These are phyloP conservation scores for Chydorus sphaericus DNA, from an alignment of 2,888 invertebrate genomes.

Conservation along the genomic window DNA sequence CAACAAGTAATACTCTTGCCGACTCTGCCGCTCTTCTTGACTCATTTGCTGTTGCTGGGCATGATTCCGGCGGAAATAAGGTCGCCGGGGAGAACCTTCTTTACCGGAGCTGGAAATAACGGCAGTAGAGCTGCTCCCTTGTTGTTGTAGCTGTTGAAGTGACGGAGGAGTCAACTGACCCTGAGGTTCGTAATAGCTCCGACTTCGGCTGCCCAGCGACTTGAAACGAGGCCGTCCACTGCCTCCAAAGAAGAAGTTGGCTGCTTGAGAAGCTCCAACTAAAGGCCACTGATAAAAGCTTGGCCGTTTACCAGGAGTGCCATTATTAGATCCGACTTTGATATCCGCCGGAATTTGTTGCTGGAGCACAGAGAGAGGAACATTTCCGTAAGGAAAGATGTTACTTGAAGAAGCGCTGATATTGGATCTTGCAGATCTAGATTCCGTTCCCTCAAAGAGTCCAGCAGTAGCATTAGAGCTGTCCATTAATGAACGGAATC, in stretches of 20 bases:
- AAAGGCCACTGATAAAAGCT: slow-evolving; percentile 15
- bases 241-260: neutral
- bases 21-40: neutral
- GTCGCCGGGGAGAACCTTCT: neutral
- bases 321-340: slow-evolving; percentile 7
- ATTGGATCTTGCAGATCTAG: neutral
- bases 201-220: neutral
- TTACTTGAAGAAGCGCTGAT: neutral
- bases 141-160: slow-evolving; percentile 18
- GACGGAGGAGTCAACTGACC: slow-evolving; percentile 15
- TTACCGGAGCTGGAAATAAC: neutral
- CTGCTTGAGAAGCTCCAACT: neutral
- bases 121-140: too few relatives aligned
- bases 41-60: neutral
- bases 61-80: neutral
- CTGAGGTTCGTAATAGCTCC: neutral
- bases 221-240: neutral
- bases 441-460: neutral
- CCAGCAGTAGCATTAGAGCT: neutral
- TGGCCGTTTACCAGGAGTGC: slow-evolving; percentile 2
- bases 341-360: slow-evolving; percentile 15
- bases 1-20: neutral
- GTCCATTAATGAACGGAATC: neutral
- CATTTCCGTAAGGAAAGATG: slow-evolving; percentile 14
- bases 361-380: slow-evolving; percentile 12